Base-by-base conservation (phyloP, 2,797 vertebrate genomes). In the Acipenser oxyrinchus region DNA sequence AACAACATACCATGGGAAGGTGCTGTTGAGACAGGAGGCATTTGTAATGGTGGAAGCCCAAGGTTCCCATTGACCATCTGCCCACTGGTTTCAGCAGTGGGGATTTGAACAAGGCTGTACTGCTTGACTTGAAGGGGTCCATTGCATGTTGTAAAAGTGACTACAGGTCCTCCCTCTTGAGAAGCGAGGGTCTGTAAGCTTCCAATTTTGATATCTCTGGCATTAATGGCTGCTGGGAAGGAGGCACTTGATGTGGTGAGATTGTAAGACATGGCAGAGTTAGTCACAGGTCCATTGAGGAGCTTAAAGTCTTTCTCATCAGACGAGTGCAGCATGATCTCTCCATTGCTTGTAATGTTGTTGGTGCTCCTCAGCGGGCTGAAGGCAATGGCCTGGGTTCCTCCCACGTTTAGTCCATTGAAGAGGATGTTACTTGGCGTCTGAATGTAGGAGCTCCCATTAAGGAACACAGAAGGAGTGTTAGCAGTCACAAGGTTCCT, bases 21-120 rank as follows among this genome's bases (percentile, higher is more conserved):
- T 72, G 92, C 83, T 75, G 91, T 89, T 69, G 93, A 93, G 73
- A 86, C 88, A 1, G 93, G 85, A 67, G 94, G 91, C 79, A 95
- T 87, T 84, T 94, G 95, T 71, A 97, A 83, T 15, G 93, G 83
- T 78, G 94, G 91, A 80, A 97, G 93, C 71, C 92, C 92, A 68
- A 95, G 86, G 64, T 90, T 89, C 75, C 88, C 91, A 64, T 88
- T 93, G 74, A 95, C 87, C 76, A 94, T 84, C 80, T 88, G 89
- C 76, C 89, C 81, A 66, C 91, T 90, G 62, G 83, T 78, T 81
- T 93, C 90, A 37, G 93, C 88, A 77, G 88, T 91, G 50, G 94
- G 91, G 76, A 97, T 92, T 80, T 94, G 95, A 80, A 96, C 94
- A 81, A 98, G 90, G 79, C 93, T 93, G 83, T 99, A 99, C 69